phyloP scores from a whole-genome alignment of 2,113 vertebrate species.

The Thomomys bottae region DNA sequence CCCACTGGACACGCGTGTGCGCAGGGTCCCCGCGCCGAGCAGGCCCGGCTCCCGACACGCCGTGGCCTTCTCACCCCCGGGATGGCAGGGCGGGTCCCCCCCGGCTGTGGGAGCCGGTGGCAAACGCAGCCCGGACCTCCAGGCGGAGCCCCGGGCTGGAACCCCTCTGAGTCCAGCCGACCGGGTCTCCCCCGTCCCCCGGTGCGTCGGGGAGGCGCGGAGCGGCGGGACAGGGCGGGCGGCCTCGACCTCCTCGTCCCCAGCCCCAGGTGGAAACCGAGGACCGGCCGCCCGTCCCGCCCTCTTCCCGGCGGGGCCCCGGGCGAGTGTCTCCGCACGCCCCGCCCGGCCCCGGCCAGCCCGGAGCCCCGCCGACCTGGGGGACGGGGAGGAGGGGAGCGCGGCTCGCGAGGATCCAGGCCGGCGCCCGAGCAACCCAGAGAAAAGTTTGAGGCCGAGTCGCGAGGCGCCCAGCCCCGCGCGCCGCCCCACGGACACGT shows the following conservation, averaged over 20 bases:
- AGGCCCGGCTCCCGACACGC: neutral
- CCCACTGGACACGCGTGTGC: neutral
- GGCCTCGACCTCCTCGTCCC: neutral
- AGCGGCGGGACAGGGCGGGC: neutral
- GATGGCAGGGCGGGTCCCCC: neutral
- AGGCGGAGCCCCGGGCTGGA: neutral
- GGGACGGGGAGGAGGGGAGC: neutral
- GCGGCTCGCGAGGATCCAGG: neutral
- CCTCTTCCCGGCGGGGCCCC: neutral
- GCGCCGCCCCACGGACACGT: constrained; percentile 71
- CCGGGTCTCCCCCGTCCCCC: neutral
- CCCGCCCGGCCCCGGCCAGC: constrained; percentile 3
- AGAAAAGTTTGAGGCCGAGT: constrained; percentile 78
- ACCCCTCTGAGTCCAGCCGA: neutral
- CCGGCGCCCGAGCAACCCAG: constrained; percentile 46
- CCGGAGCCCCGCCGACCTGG: neutral
- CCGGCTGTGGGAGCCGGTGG: neutral
- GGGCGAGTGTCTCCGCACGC: neutral
- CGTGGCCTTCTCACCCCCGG: constrained; percentile 1
- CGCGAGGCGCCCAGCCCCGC: constrained; percentile 6
- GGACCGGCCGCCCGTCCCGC: neutral
- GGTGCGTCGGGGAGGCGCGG: accelerated
- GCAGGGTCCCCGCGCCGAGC: neutral
- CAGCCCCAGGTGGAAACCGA: neutral
- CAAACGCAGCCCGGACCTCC: neutral